Evolutionary conservation across 2,113 vertebrate species (phyloP).

Genomic region (Furnarius figulus): DNA sequence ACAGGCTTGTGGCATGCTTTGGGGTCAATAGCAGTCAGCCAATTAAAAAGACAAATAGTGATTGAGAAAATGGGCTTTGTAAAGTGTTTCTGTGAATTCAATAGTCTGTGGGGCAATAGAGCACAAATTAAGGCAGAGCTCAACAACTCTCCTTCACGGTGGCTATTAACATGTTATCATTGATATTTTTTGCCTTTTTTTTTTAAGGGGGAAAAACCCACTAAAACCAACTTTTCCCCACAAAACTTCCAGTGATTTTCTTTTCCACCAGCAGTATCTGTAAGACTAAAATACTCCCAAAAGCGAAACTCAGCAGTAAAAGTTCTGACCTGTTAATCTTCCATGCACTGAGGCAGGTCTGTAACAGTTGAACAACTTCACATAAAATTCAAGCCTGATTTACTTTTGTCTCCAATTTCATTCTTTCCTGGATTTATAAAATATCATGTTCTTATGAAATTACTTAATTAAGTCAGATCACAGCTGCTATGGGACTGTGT

Average conservation of each 20-base stretch:
- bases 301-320: background rate
- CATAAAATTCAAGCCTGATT: background rate
- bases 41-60: background rate
- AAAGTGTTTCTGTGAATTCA: background rate
- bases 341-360: background rate
- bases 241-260: background rate
- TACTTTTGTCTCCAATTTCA: background rate
- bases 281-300: background rate
- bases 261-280: background rate
- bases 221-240: background rate
- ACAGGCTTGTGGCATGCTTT: background rate
- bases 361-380: background rate
- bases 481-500: background rate
- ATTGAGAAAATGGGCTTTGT: background rate
- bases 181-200: background rate
- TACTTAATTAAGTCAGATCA: background rate
- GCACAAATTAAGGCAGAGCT: background rate
- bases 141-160: background rate
- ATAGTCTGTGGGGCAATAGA: fast-evolving
- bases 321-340: background rate
- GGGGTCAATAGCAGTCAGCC: background rate
- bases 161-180: background rate
- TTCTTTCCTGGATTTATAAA: background rate
- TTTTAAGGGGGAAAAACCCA: fast-evolving
- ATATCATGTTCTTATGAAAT: background rate